Percentiles rank a stretch among this genome's conserved stretches.
phyloP scores from a whole-genome alignment of 2,797 vertebrate genomes.

The Sebastiscus albofasciatus region DNA sequence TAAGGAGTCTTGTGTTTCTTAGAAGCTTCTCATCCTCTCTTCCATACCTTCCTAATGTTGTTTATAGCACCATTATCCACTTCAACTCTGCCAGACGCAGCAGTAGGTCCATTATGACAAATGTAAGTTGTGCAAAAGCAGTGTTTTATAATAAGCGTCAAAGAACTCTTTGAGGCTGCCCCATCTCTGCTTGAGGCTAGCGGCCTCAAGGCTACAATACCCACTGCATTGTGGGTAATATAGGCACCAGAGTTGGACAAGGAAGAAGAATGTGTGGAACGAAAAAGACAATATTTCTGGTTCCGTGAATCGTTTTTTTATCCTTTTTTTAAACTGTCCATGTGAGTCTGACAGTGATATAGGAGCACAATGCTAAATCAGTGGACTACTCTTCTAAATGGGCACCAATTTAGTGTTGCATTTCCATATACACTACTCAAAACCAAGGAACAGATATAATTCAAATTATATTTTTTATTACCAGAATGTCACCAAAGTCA shows the following conservation, averaged over 20 bases:
- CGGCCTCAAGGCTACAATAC: neutral
- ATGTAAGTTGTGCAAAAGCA: neutral
- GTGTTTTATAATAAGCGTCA: neutral
- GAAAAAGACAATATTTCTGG: neutral
- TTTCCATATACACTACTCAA: neutral
- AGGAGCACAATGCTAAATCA: too few relatives aligned
- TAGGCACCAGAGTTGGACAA: neutral
- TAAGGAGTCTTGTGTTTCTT: constrained; percentile 8
- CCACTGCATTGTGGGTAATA: constrained; percentile 1
- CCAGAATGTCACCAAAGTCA: neutral
- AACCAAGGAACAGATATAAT: neutral
- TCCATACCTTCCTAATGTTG: constrained; percentile 12
- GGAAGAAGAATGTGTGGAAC: neutral
- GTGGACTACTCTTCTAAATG: neutral
- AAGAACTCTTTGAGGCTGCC: neutral
- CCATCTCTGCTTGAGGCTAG: neutral
- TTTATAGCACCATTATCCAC: constrained; percentile 45
- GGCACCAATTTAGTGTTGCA: neutral
- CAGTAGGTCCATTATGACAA: constrained; percentile 7
- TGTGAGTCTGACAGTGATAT: neutral
- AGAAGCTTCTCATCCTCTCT: constrained; percentile 19
- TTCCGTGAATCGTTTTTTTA: neutral
- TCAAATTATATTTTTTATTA: neutral
- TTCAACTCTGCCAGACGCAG: constrained; percentile 10
- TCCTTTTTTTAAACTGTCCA: neutral